phyloP scores from a whole-genome alignment of 2,888 invertebrate genomes.

The Gibbula magus region DNA sequence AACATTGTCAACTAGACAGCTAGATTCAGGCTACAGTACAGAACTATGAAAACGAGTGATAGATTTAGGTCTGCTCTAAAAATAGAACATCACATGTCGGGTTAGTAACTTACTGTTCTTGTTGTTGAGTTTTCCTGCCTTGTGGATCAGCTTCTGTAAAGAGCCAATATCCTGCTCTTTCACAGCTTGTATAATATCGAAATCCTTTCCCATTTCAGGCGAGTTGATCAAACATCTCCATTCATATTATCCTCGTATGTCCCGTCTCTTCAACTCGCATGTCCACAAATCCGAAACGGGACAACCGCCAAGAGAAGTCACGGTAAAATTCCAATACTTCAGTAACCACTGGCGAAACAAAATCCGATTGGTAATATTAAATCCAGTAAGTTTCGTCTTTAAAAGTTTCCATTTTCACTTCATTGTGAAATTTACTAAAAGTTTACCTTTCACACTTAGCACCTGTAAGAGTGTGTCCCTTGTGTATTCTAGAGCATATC shows the following conservation, averaged over 20 bases:
- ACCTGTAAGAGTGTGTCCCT: conserved; percentile 20
- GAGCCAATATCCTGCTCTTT: conserved; percentile 55
- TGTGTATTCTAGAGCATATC: background rate
- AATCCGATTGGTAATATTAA: background rate
- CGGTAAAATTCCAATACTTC: background rate
- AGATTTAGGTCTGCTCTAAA: background rate
- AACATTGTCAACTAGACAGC: too few relatives aligned
- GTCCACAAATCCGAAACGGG: background rate
- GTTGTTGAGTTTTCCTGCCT: conserved; percentile 42
- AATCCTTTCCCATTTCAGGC: conserved; percentile 62
- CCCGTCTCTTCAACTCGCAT: background rate
- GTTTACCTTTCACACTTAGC: conserved; percentile 14
- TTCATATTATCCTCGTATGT: background rate
- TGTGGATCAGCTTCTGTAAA: conserved; percentile 56
- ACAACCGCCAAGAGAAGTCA: background rate
- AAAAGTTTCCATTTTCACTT: conserved; percentile 10
- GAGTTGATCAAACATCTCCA: background rate
- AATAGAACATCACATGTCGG: background rate
- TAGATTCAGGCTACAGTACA: too few relatives aligned
- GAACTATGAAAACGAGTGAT: too few relatives aligned
- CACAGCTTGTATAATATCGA: conserved; percentile 66
- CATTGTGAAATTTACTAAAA: background rate
- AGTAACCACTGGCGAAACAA: background rate
- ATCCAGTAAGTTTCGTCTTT: background rate
- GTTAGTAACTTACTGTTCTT: conserved; percentile 48